phyloP scores from a whole-genome alignment of 2,113 vertebrate species.

The Pelodiscus sinensis region DNA sequence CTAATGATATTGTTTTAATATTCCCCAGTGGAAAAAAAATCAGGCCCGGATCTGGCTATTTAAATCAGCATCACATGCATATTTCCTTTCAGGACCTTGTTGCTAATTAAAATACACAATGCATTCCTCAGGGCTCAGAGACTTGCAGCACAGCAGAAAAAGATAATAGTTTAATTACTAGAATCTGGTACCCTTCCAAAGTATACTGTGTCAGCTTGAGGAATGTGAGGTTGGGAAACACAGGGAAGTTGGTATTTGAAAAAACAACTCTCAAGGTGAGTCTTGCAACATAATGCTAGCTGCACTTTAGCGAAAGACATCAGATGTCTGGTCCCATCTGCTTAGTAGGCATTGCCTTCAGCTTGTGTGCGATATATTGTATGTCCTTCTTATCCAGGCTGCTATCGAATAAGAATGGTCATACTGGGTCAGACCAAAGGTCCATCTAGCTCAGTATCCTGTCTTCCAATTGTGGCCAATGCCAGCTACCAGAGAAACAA shows the following conservation, averaged over 20 bases:
- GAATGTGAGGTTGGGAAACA: slow-evolving; percentile 70
- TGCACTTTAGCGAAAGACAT: background rate
- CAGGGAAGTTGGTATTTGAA: slow-evolving; percentile 51
- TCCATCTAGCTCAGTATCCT: too few relatives aligned
- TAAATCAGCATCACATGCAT: background rate
- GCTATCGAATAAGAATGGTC: too few relatives aligned
- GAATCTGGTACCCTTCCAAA: slow-evolving; percentile 76
- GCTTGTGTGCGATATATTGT: fast-evolving
- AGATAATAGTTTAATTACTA: slow-evolving; percentile 84
- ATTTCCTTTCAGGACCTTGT: slow-evolving; percentile 65
- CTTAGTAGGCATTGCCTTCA: background rate
- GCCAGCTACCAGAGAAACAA: too few relatives aligned
- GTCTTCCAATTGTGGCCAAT: too few relatives aligned
- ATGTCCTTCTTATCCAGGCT: background rate
- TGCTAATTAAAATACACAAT: slow-evolving; percentile 79
- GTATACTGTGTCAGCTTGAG: slow-evolving; percentile 71
- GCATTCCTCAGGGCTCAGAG: slow-evolving; percentile 74
- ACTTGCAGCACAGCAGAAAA: slow-evolving; percentile 53
- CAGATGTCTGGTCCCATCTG: background rate
- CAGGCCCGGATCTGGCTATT: background rate
- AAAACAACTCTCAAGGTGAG: slow-evolving; percentile 70
- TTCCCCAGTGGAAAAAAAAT: background rate
- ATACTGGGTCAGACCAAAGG: too few relatives aligned
- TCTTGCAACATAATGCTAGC: slow-evolving; percentile 64
- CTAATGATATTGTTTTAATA: background rate